Conservation (phyloP, 2,888 invertebrate genomes). For the Philonicus albiceps region DNA sequence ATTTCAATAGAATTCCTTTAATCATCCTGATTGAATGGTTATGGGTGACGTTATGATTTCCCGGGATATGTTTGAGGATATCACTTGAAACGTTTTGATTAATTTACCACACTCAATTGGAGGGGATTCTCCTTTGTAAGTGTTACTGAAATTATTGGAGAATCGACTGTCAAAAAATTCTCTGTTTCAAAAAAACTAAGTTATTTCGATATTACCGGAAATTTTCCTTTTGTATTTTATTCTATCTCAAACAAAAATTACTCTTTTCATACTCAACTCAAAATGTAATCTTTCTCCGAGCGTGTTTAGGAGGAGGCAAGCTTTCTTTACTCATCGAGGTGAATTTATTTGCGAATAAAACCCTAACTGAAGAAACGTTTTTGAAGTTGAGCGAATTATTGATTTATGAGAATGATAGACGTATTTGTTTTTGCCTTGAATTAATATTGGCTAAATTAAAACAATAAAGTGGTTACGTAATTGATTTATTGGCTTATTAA, state of each 20-base stretch:
- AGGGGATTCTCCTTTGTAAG: not conserved
- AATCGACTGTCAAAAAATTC: not conserved
- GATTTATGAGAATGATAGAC: not conserved
- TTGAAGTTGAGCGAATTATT: not conserved
- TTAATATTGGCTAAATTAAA: not conserved
- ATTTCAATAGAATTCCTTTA: slow-evolving; percentile 43
- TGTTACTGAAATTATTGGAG: not conserved
- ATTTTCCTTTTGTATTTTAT: not conserved
- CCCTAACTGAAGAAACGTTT: not conserved
- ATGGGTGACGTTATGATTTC: slow-evolving; percentile 26
- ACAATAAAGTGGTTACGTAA: not conserved
- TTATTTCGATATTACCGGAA: not conserved
- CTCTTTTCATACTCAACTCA: not conserved
- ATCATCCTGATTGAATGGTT: slow-evolving; percentile 42
- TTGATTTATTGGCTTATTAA: not conserved
- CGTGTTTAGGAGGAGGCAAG: not conserved
- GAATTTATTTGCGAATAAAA: not conserved
- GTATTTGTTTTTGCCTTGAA: not conserved
- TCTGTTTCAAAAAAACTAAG: not conserved
- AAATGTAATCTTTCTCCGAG: not conserved
- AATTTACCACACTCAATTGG: not conserved
- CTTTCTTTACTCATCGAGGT: not conserved
- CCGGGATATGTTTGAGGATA: not conserved
- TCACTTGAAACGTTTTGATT: not conserved
- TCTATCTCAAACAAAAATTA: not conserved